Conservation (phyloP, 2,113 vertebrate genomes). For the Charadrius vociferus region DNA sequence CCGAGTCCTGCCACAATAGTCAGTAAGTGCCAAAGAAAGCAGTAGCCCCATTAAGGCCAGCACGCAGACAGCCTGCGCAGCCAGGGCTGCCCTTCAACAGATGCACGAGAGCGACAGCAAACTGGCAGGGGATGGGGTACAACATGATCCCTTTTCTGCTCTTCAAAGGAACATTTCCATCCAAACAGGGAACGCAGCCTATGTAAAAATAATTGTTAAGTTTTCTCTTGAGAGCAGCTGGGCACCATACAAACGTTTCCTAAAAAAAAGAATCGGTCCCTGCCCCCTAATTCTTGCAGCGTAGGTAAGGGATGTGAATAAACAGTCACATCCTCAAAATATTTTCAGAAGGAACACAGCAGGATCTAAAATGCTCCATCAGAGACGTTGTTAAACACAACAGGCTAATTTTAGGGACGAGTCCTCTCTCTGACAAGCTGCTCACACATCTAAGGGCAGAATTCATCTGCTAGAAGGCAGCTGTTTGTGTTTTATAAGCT, state of each 20-base stretch:
- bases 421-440: slow-evolving; percentile 26
- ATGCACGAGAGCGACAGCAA: not conserved
- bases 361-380: not conserved
- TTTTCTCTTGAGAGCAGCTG: not conserved
- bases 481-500: slow-evolving; percentile 56
- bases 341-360: slow-evolving; percentile 9
- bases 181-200: not conserved
- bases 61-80: not conserved
- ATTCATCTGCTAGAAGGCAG: not conserved
- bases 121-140: not conserved
- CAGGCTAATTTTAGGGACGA: not conserved
- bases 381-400: slow-evolving; percentile 5
- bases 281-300: not conserved
- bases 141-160: not conserved
- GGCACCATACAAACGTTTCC: not conserved
- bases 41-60: not conserved
- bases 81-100: not conserved
- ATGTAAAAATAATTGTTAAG: not conserved
- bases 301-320: slow-evolving; percentile 2
- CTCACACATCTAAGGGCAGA: slow-evolving; percentile 12
- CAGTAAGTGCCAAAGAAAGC: slow-evolving; percentile 9
- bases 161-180: not conserved
- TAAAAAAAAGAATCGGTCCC: not conserved
- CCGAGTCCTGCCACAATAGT: not conserved
- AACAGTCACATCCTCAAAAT: slow-evolving; percentile 21